Evolutionary conservation across 2,888 invertebrate species (phyloP).

Genomic region (Lucinisca nassula): DNA sequence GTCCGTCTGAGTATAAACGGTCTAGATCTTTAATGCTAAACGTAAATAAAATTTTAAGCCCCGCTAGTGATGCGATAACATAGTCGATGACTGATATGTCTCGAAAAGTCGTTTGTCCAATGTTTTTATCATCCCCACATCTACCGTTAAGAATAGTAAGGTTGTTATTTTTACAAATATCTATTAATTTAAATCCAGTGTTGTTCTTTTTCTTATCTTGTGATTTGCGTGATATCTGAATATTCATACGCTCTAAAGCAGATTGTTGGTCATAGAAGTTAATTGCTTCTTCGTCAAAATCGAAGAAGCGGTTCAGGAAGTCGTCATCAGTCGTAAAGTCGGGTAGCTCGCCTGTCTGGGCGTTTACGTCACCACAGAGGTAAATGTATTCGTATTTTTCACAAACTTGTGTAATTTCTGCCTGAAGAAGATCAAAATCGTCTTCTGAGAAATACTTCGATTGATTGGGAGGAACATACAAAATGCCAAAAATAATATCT

Average conservation of each 20-base stretch:
- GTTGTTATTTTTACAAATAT: background rate
- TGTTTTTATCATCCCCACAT: background rate
- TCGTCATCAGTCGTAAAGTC: background rate
- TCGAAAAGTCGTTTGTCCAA: constrained; percentile 1
- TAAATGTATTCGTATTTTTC: background rate
- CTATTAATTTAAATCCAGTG: background rate
- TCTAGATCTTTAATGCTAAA: constrained; percentile 26
- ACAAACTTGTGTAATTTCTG: background rate
- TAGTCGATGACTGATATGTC: constrained; percentile 11
- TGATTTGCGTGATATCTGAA: background rate
- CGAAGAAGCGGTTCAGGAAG: background rate
- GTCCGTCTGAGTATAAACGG: constrained; percentile 26
- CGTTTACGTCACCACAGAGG: constrained; percentile 20
- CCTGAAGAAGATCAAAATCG: constrained; percentile 23
- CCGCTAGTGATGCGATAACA: background rate
- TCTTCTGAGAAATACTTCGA: constrained; percentile 19
- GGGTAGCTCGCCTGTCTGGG: background rate
- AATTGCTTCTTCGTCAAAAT: background rate
- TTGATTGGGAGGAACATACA: constrained; percentile 19
- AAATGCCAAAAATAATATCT: constrained; percentile 18
- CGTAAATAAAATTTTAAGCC: background rate
- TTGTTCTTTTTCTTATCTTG: background rate
- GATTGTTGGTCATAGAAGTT: background rate
- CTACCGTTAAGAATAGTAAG: background rate
- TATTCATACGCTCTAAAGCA: background rate